Evolutionary conservation across 2,797 vertebrate genomes (phyloP), one percentile per base, ranked within the genome.

Genomic region (Enoplosus armatus): DNA sequence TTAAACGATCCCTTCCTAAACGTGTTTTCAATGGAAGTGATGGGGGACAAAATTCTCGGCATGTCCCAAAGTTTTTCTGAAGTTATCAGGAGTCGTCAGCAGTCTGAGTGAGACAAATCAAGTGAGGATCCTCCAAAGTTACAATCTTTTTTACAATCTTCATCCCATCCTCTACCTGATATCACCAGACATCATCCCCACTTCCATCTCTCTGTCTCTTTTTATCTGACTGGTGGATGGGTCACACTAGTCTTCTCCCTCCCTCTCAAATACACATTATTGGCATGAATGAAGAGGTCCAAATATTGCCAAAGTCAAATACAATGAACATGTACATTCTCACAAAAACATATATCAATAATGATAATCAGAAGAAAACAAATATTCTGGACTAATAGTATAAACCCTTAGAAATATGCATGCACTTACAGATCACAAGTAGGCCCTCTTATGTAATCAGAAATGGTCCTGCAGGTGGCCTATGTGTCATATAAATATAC

Each of bases 371-470:
- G 24, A 31, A 45, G 27, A 48, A 54, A 78, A 74, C 22, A 47
- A 47, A 69, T 47, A 24, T 41, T 75, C 9, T 4, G 67, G n/a
- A 50, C 35, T 50, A 7, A 15, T 5, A 70, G 9, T 16, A 50
- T 37, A 45, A 22, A 24, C 39, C 8, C 26, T 10, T 7, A 39
- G 1, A 61, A 15, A 43, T 18, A 8, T 45, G 29, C 0, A n/a
- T 8, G 20, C 20, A 29, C 29, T 31, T 31, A 8, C 4, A 51
- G 22, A 39, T 41, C 35, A 59, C 3, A 16, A 60, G 4, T 33
- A 31, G 22, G 33, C 37, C 4, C 48, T 64, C 22, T 67, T 35
- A 53, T 47, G n/a, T 70, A 69, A 72, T 53, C 51, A 45, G 47
- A 24, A 20, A 8, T 41, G 31, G 29, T 59, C 29, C 37, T 26